Conservation (phyloP, 2,113 vertebrate species). For the Rhinopomastus cyanomelas region DNA sequence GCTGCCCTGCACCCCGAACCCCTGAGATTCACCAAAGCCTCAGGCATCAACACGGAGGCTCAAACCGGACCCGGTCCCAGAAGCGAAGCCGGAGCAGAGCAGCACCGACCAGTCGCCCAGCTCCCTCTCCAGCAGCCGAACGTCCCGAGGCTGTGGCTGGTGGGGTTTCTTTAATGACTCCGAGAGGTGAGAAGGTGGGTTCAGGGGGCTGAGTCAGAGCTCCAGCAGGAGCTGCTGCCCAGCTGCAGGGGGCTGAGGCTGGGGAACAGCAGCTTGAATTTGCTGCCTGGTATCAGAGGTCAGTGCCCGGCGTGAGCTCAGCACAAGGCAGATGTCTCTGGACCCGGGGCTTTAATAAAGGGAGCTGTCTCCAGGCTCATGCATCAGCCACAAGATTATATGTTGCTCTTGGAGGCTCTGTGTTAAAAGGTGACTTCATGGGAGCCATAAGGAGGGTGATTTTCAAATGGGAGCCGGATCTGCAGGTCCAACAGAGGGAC, state of each 20-base stretch:
- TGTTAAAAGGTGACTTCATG: not conserved
- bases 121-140: too few species aligned
- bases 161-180: not conserved
- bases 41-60: fast-evolving
- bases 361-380: not conserved
- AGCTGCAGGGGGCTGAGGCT: not conserved
- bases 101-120: not conserved
- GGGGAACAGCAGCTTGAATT: fast-evolving
- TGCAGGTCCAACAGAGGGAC: not conserved
- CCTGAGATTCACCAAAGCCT: not conserved
- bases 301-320: not conserved
- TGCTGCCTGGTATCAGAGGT: not conserved
- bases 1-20: not conserved
- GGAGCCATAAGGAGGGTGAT: not conserved
- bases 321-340: not conserved
- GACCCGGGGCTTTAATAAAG: not conserved
- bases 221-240: fast-evolving
- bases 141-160: not conserved
- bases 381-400: not conserved
- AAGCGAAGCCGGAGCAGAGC: not conserved
- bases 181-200: not conserved
- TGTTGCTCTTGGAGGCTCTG: not conserved
- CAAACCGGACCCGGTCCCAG: fast-evolving
- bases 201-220: not conserved
- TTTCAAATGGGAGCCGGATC: constrained; percentile 17